phyloP scores from a whole-genome alignment of 35 echinoderm and acorn worm species.

The Lytechinus pictus region DNA sequence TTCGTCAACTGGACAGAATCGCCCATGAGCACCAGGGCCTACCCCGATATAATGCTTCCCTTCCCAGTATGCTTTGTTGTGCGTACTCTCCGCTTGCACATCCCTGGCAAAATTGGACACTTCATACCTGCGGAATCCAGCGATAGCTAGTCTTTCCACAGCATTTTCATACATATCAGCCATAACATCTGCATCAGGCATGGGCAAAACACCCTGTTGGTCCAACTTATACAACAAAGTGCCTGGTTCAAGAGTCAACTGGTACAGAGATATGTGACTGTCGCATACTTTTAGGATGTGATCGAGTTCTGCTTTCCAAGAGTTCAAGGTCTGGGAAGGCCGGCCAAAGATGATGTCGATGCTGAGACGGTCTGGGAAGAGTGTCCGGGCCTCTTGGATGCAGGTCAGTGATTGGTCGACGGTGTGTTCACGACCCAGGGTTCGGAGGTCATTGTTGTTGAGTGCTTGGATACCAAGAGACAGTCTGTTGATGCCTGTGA shows the following conservation, averaged over 20 bases:
- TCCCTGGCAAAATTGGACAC: slow-evolving; percentile 88
- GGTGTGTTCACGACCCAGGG: slow-evolving; percentile 81
- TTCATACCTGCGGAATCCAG: slow-evolving; percentile 84
- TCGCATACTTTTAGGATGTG: slow-evolving; percentile 65
- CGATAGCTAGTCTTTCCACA: slow-evolving; percentile 63
- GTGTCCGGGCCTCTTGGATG: slow-evolving; percentile 59
- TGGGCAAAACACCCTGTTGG: slow-evolving; percentile 54
- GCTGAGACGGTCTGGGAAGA: slow-evolving; percentile 83
- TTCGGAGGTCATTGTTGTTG: slow-evolving; percentile 61
- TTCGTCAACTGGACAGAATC: slow-evolving; percentile 51
- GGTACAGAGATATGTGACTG: slow-evolving; percentile 89
- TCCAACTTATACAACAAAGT: slow-evolving; percentile 76
- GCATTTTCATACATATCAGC: slow-evolving; percentile 93
- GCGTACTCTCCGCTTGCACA: slow-evolving; percentile 51
- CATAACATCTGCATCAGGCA: slow-evolving; percentile 61
- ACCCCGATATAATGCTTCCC: slow-evolving; percentile 91
- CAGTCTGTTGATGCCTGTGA: slow-evolving; percentile 86
- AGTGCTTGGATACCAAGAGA: slow-evolving; percentile 88
- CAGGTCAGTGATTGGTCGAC: slow-evolving; percentile 58
- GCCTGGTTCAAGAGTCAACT: slow-evolving; percentile 88
- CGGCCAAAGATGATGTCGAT: slow-evolving; percentile 91
- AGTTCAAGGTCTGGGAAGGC: slow-evolving; percentile 68
- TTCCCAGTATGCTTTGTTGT: slow-evolving; percentile 89
- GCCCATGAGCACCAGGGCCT: slow-evolving; percentile 89
- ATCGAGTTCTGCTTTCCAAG: slow-evolving; percentile 79